Conservation (phyloP, 2,113 vertebrate species). For the Polypterus senegalus region DNA sequence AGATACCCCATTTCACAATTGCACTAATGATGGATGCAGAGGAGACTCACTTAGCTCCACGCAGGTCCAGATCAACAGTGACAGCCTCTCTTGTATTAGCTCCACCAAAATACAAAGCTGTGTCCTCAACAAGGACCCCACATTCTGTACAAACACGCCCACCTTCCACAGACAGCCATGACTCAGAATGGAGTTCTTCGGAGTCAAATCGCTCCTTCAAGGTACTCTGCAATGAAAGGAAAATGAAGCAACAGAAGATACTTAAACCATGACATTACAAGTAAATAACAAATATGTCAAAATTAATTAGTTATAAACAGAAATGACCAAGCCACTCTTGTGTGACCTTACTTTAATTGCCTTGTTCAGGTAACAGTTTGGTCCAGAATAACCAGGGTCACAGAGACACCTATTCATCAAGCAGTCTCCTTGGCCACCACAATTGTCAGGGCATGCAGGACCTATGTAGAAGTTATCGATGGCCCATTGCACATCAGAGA, state of each 20-base stretch:
- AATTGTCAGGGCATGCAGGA: slow-evolving; percentile 78
- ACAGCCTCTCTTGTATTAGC: slow-evolving; percentile 80
- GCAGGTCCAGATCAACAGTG: slow-evolving; percentile 82
- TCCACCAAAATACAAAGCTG: slow-evolving; percentile 82
- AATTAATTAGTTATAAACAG: no score
- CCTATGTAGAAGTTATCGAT: slow-evolving; percentile 96
- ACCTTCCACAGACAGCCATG: slow-evolving; percentile 88
- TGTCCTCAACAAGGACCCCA: slow-evolving; percentile 82
- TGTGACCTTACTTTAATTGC: slow-evolving; percentile 61
- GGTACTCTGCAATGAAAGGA: slow-evolving; percentile 54
- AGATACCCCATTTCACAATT: not conserved
- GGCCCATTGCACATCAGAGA: slow-evolving; percentile 86
- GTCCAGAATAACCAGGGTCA: slow-evolving; percentile 81
- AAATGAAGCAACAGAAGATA: no score
- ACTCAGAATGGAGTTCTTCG: slow-evolving; percentile 71
- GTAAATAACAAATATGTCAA: no score
- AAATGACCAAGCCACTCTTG: not conserved
- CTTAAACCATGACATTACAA: no score
- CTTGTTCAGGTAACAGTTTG: slow-evolving; percentile 77
- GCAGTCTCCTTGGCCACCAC: slow-evolving; percentile 88
- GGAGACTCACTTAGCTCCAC: slow-evolving; percentile 81
- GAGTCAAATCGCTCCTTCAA: slow-evolving; percentile 95
- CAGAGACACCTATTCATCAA: slow-evolving; percentile 84
- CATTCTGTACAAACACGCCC: slow-evolving; percentile 83
- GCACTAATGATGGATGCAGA: not conserved